Conservation (phyloP, 2,797 vertebrate species). For the Kryptolebias ocellatus region DNA sequence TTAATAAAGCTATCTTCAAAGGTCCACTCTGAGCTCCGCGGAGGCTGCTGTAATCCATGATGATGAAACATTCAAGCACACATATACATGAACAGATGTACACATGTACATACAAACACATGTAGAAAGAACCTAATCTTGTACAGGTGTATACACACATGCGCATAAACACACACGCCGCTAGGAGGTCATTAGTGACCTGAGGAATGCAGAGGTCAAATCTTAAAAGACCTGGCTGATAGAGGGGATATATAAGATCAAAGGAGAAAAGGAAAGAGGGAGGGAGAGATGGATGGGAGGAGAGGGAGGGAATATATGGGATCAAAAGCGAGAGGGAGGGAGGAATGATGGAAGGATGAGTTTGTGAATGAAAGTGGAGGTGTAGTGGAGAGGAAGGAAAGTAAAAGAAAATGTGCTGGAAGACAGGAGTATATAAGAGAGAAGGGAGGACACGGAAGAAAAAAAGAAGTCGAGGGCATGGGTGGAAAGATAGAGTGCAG, state of each 20-base stretch:
- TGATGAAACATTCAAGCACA: conserved; percentile 58
- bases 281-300: conserved; percentile 62
- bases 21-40: conserved; percentile 30
- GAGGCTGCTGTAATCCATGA: conserved; percentile 50
- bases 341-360: conserved; percentile 54
- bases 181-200: conserved; percentile 72
- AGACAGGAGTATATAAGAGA: conserved; percentile 6
- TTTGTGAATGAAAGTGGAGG: conserved; percentile 39
- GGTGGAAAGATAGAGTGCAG: conserved; percentile 30
- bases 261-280: conserved; percentile 46
- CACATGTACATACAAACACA: conserved; percentile 30
- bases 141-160: conserved; percentile 64
- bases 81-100: conserved; percentile 3
- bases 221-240: conserved; percentile 79
- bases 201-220: conserved; percentile 75
- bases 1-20: conserved; percentile 66
- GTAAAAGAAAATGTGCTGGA: conserved; percentile 21
- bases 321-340: conserved; percentile 44
- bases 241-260: conserved; percentile 77
- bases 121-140: conserved; percentile 51
- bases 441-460: neutral
- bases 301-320: conserved; percentile 38
- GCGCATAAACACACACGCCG: conserved; percentile 30
- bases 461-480: conserved; percentile 15
- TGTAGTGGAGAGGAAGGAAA: conserved; percentile 9